A percentile compares a stretch with the other conserved stretches of the same genome.
Evolutionary conservation across 2,888 invertebrate genomes (phyloP).

Genomic region (Cheilosia vulpina): DNA sequence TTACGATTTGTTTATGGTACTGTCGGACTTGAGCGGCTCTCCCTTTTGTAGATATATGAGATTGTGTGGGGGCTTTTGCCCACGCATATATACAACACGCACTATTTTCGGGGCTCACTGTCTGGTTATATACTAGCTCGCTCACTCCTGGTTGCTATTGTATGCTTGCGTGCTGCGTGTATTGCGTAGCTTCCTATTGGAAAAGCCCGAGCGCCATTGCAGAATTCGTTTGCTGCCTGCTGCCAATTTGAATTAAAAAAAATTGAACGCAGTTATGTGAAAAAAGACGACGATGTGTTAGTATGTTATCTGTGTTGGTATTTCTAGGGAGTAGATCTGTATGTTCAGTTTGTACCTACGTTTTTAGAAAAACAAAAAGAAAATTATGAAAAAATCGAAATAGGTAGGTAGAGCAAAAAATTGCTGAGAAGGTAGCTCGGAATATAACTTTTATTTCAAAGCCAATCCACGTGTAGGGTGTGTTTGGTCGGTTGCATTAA

Average conservation of each 20-base stretch:
- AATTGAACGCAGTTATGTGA: conserved; percentile 66
- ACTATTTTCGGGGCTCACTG: conserved; percentile 71
- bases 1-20: conserved; percentile 27
- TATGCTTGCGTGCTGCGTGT: conserved; percentile 78
- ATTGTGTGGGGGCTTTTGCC: conserved; percentile 26
- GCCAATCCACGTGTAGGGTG: neutral
- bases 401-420: conserved; percentile 24
- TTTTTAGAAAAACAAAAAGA: conserved; percentile 58
- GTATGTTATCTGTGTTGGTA: conserved; percentile 33
- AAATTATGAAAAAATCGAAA: conserved; percentile 14
- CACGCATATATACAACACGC: conserved; percentile 52
- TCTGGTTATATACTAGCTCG: conserved; percentile 55
- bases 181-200: conserved; percentile 79
- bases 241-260: conserved; percentile 59
- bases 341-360: conserved; percentile 51
- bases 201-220: conserved; percentile 79
- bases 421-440: conserved; percentile 46
- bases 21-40: neutral
- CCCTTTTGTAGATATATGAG: neutral
- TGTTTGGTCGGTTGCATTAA: too few species aligned
- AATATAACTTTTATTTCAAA: neutral
- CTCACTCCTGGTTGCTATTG: conserved; percentile 55
- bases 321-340: conserved; percentile 27
- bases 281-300: conserved; percentile 45
- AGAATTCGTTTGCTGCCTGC: conserved; percentile 78